Conservation (phyloP, 1,140 invertebrate species). For the Heterodera carotae region DNA sequence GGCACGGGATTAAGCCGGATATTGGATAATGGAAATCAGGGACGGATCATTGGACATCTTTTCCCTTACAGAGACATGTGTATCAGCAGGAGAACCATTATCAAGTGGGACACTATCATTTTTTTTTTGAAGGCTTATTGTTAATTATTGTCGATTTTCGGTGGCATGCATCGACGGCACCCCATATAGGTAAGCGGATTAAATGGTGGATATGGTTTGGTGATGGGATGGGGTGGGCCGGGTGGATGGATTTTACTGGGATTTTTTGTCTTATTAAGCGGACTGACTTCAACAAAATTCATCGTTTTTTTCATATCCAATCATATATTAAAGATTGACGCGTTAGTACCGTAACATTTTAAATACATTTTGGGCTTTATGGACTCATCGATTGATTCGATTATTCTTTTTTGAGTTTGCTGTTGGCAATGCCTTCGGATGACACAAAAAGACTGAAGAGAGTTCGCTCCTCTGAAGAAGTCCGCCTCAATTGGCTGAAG, state of each 20-base stretch:
- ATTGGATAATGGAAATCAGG: too few relatives aligned
- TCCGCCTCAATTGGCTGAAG: slow-evolving; percentile 56
- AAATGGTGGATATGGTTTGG: too few relatives aligned
- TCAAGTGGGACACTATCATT: slow-evolving; percentile 32
- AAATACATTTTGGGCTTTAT: too few relatives aligned
- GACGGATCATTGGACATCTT: too few relatives aligned
- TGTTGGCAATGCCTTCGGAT: slow-evolving; percentile 57
- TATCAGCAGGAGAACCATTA: slow-evolving; percentile 63
- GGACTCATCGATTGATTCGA: background rate
- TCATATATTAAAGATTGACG: too few relatives aligned
- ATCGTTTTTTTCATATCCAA: too few relatives aligned
- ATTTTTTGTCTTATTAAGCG: too few relatives aligned
- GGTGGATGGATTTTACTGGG: too few relatives aligned
- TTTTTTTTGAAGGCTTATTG: background rate
- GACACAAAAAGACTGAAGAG: slow-evolving; percentile 53
- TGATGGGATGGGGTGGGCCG: too few relatives aligned
- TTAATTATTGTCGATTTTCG: slow-evolving; percentile 41
- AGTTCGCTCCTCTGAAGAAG: slow-evolving; percentile 37
- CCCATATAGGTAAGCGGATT: slow-evolving; percentile 55
- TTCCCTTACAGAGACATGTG: slow-evolving; percentile 50
- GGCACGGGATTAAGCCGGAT: background rate
- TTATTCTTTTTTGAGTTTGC: slow-evolving; percentile 45
- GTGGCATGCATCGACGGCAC: slow-evolving; percentile 58
- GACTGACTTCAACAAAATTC: too few relatives aligned
- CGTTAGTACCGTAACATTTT: too few relatives aligned